Evolutionary conservation across 2,888 invertebrate genomes (phyloP).

Genomic region (Melangyna quadrimaculata): DNA sequence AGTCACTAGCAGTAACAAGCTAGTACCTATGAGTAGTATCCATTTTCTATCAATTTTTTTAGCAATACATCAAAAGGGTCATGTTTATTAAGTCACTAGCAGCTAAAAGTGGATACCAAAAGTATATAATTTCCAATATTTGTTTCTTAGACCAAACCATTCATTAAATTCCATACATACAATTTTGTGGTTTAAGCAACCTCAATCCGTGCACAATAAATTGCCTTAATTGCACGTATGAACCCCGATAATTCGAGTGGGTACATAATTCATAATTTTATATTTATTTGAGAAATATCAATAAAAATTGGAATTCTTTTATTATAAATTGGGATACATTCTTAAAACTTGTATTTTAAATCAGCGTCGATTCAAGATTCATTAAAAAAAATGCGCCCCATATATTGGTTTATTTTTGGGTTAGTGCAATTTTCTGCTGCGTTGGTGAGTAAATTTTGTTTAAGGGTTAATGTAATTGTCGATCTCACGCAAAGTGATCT

Average conservation of each 20-base stretch:
- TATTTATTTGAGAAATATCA: neutral
- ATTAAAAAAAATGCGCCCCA: constrained; percentile 6
- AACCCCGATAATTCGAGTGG: neutral
- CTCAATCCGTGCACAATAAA: constrained; percentile 3
- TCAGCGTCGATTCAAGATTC: neutral
- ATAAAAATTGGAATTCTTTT: neutral
- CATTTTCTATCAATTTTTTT: too few species aligned
- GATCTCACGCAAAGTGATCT: too few species aligned
- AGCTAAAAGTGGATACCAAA: neutral
- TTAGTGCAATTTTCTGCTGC: neutral
- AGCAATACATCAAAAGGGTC: too few species aligned
- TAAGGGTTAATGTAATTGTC: neutral
- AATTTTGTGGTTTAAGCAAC: constrained; percentile 13
- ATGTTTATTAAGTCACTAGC: neutral
- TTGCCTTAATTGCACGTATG: neutral
- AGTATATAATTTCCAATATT: neutral
- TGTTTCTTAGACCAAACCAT: neutral
- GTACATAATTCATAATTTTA: constrained; percentile 6
- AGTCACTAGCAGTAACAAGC: too few species aligned
- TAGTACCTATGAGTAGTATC: too few species aligned
- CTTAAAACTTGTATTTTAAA: neutral
- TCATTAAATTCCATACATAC: constrained; percentile 1
- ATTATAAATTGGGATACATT: constrained; percentile 7
- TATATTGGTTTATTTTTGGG: constrained; percentile 8
- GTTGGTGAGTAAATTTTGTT: constrained; percentile 5